Evolutionary conservation across 2,888 invertebrate genomes (phyloP).

Genomic region (Gari tellinella): DNA sequence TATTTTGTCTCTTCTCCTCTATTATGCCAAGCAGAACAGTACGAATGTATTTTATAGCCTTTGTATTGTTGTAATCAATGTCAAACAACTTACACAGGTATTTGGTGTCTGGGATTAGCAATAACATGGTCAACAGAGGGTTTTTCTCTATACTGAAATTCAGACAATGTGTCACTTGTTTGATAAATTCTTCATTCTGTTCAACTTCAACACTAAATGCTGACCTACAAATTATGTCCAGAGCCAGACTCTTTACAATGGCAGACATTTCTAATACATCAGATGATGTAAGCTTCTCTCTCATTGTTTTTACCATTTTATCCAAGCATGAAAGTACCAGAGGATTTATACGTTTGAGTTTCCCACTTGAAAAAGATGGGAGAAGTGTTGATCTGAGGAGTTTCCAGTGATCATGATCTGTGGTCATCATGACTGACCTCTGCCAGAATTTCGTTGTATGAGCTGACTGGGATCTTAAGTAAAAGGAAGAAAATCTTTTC

Average conservation of each 20-base stretch:
- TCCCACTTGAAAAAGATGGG: constrained; percentile 49
- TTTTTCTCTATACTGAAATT: constrained; percentile 39
- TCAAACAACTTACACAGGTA: constrained; percentile 43
- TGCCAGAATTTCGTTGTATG: constrained; percentile 45
- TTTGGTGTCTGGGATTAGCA: constrained; percentile 48
- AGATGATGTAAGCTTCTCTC: constrained; percentile 6
- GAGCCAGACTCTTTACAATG: constrained; percentile 52
- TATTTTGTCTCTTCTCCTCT: constrained; percentile 32
- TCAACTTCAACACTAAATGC: constrained; percentile 65
- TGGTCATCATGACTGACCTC: constrained; percentile 32
- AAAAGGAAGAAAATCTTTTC: constrained; percentile 52
- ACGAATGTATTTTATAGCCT: constrained; percentile 39
- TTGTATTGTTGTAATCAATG: constrained; percentile 42
- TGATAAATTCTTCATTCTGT: constrained; percentile 51
- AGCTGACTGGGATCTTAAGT: constrained; percentile 42
- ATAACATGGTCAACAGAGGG: constrained; percentile 30
- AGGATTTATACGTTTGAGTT: constrained; percentile 53
- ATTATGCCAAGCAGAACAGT: constrained; percentile 23
- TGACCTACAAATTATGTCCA: constrained; percentile 65
- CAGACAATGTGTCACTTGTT: constrained; percentile 38
- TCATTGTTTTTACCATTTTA: constrained; percentile 16
- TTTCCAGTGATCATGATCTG: constrained; percentile 41
- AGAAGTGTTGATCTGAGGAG: constrained; percentile 48
- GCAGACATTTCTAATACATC: constrained; percentile 31
- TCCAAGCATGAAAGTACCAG: constrained; percentile 31